Evolutionary conservation across 2,888 invertebrate species (phyloP).

Genomic region (Pristionchus arcanus): DNA sequence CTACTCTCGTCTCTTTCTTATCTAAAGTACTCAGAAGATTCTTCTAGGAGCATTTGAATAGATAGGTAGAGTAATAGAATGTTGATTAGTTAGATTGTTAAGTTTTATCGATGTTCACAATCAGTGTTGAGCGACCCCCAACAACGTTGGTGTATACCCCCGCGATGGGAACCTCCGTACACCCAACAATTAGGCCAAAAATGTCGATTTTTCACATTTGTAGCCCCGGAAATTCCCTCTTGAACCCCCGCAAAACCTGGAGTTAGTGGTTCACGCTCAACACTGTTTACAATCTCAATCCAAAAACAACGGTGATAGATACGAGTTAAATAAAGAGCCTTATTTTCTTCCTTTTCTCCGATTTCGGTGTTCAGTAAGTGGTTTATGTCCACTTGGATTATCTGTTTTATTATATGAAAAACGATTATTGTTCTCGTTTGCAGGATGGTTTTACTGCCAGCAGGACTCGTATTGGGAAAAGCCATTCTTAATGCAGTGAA

Average conservation of each 20-base stretch:
- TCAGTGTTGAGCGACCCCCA: too few species aligned
- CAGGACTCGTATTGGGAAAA: slow-evolving; percentile 55
- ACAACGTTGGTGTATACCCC: too few species aligned
- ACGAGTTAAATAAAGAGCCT: slow-evolving; percentile 2
- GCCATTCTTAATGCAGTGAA: slow-evolving; percentile 35
- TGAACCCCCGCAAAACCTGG: too few species aligned
- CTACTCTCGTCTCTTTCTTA: slow-evolving; percentile 88
- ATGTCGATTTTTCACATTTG: too few species aligned
- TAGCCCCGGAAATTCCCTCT: too few species aligned
- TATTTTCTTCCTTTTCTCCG: background rate
- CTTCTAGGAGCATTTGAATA: slow-evolving; percentile 82
- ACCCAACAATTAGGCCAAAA: too few species aligned
- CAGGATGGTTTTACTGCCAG: slow-evolving; percentile 53
- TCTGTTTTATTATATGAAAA: background rate
- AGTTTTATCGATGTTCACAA: background rate
- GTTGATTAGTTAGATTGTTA: background rate
- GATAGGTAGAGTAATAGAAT: slow-evolving; percentile 8
- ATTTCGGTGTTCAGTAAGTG: background rate
- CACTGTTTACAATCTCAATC: background rate
- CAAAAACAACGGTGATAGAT: background rate
- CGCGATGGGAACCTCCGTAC: too few species aligned
- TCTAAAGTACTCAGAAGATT: slow-evolving; percentile 88
- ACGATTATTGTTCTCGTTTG: background rate
- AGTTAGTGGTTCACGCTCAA: too few species aligned
- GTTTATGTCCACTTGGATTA: slow-evolving; percentile 20